Base-by-base conservation (phyloP, 2,797 vertebrate species). In the Sciaenops ocellatus region DNA sequence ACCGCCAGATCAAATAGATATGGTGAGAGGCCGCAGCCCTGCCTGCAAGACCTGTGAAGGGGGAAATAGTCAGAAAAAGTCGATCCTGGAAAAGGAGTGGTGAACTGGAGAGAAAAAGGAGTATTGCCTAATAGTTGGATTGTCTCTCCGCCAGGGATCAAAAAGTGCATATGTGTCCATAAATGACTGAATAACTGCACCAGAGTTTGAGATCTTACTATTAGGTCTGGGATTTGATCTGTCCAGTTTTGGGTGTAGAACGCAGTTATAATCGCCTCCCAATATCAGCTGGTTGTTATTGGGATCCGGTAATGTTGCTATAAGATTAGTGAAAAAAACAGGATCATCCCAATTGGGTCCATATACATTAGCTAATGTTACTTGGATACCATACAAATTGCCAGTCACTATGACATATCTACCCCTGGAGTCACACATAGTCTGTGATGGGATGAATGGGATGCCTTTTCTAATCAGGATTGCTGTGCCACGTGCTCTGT, bases 191-290 rank as follows among this genome's bases (percentile, higher is more conserved):
- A 71, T 38, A n/a, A 65, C 42, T 3, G 28, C 6, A 16, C n/a
- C 68, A 7, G 76, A 50, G 28, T 78, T 70, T 46, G 76, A 73
- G 1, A 62, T 18, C 42, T 50, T 44, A 26, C 44, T 47, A 4
- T 67, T 22, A 22, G 55, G 47, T 28, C 17, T 55, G 6, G 55
- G 47, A 1, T 22, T 77, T 4, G 69, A 78, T 28, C 55, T 73
- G 7, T 73, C 77, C 1, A 55, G 15, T 9, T 26, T 8, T 9
- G 77, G 62, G 70, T n/a, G n/a, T n/a, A n/a, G n/a, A n/a, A n/a
- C n/a, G n/a, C n/a, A n/a, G n/a, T n/a, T n/a, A n/a, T n/a, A 76
- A 34, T 76, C 56, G 1, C 67, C 76, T 17, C 76, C 68, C 4
- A 71, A 13, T 47, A 71, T 66, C 34, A 73, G 12, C 3, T 52